Percentiles rank a stretch among this genome's conserved stretches.
Conservation (phyloP, 2,113 vertebrate species). For the Shinisaurus crocodilurus region DNA sequence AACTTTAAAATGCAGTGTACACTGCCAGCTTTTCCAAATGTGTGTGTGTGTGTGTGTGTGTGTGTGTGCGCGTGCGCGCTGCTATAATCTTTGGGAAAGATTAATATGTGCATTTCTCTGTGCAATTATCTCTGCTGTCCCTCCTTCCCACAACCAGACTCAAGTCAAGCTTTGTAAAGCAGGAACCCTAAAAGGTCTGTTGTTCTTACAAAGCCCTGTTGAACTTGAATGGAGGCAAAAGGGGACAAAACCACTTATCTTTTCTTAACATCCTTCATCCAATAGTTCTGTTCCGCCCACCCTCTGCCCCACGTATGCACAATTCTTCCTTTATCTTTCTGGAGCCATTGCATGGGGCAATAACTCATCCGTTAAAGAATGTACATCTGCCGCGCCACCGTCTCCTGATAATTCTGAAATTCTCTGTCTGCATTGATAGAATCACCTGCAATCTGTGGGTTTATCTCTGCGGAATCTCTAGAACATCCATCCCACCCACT, state of each 20-base stretch:
- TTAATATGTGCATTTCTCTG: background rate
- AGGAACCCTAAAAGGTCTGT: background rate
- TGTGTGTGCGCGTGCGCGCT: too few species aligned
- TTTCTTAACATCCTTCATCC: background rate
- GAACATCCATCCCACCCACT: too few species aligned
- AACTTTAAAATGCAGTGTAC: background rate
- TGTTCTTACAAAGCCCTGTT: background rate
- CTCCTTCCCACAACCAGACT: background rate
- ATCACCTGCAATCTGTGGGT: constrained; percentile 48
- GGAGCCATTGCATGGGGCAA: constrained; percentile 37
- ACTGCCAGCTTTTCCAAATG: background rate
- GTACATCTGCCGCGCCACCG: constrained; percentile 23
- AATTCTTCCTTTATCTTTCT: constrained; percentile 54
- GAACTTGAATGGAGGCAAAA: background rate
- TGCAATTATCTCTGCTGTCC: background rate
- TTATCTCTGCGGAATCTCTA: background rate
- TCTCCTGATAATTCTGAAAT: constrained; percentile 52
- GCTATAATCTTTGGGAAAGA: background rate
- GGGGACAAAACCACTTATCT: background rate
- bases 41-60: too few species aligned
- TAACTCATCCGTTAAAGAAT: constrained; percentile 25
- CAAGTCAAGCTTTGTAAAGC: background rate
- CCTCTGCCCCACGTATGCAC: background rate
- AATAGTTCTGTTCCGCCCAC: background rate
- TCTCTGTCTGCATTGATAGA: constrained; percentile 42